Evolutionary conservation across 2,888 invertebrate genomes (phyloP), one percentile per base, ranked within the genome.

Genomic region (Poecilobothrus nobilitatus): DNA sequence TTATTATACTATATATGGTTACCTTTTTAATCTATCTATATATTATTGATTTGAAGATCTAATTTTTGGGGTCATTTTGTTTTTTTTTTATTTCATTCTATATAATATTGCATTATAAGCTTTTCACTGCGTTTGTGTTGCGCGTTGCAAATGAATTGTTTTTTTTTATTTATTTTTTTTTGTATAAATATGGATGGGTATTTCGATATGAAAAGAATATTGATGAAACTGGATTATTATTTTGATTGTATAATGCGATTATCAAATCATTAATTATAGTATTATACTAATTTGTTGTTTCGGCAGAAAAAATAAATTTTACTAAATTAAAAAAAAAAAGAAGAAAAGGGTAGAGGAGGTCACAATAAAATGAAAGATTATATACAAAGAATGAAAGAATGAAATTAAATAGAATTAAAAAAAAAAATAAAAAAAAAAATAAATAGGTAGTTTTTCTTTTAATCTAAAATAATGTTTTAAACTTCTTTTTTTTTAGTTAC

Each of bases 241-340:
- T 63, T 63, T 63, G 63, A 63, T 63, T 12, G 12, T 27, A 27
- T 63, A 63, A 63, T 63, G 27, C 63, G 63, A 63, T 63, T 63
- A 63, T 63, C 18, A 27, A 27, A 15, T 63, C 63, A 63, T 63
- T 63, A 63, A 63, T 63, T 63, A 53, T n/a, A 63, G 63, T 27
- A 63, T 63, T 63, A 63, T 63, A 63, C 63, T 63, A 63, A 63
- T 63, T 63, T 63, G 63, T 63, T 63, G 53, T n/a, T 15, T 53
- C 15, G 15, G 15, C 7, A 53, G 15, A 53, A 53, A 53, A 18
- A 18, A 18, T 15, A 53, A 53, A 44, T 10, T 9, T 44, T 44
- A 44, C 12, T 44, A 44, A 44, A 44, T 12, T 44, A 44, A 53
- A 53, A 53, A 53, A 53, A 18, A n/a, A 53, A 53, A 53, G 53